Base-by-base conservation (phyloP, 2,888 invertebrate genomes). In the Nebria salina region DNA sequence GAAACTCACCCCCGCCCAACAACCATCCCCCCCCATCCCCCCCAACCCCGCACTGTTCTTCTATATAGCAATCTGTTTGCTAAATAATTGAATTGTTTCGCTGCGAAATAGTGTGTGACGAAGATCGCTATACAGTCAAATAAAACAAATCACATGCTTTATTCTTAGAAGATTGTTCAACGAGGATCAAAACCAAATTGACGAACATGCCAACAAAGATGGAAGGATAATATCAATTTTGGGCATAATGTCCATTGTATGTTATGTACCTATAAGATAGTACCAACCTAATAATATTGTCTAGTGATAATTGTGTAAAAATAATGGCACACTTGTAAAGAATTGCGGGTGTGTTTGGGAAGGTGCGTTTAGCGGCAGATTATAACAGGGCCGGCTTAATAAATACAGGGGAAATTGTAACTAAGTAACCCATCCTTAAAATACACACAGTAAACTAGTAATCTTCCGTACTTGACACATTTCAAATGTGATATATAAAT, bases 21-120 rank as follows among this genome's bases (percentile, higher is more conserved):
- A n/a, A 6, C 26, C 68, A 7, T 2, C 4, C 54, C 1, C 6
- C 54, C 54, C 54, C 54, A 54, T 8, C 54, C 54, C 54, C 54
- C 7, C 54, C 54, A 20, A 0, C 54, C 6, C 54, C 54, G 7
- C 68, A n/a, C 68, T 73, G 43, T 41, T 73, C 42, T 80, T 80
- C 80, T 88, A 88, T 88, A 88, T 88, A 88, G 88, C 88, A 88
- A 88, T 88, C 88, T 88, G 88, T 88, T 88, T 87, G 86, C 87
- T 88, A 87, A 88, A 88, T 88, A 88, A 88, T 88, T 88, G 87
- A 88, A 88, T 88, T 88, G 88, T 88, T 88, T 85, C 80, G 75
- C 75, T 80, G 78, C 65, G 80, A 80, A 75, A 75, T 54, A 75
- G 41, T 75, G 34, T 34, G 15, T 64, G 73, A 73, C 73, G 41